Percentiles rank a stretch among this genome's conserved stretches.
phyloP scores from a whole-genome alignment of 2,797 vertebrate genomes.

The Phaenicophaeus curvirostris region DNA sequence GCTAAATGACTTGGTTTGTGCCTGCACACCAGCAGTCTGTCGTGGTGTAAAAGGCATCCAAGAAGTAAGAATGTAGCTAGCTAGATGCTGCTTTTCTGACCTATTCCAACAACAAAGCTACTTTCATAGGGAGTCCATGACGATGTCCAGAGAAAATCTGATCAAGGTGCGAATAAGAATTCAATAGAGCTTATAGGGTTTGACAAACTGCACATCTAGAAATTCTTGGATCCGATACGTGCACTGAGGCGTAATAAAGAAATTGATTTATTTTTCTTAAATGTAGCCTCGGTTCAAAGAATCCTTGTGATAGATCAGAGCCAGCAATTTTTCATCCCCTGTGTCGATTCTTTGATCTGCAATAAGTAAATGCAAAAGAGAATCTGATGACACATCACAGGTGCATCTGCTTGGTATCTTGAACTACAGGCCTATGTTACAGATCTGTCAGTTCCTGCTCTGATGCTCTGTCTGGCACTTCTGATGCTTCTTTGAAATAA shows the following conservation, averaged over 20 bases:
- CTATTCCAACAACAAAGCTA: neutral
- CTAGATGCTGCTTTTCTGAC: neutral
- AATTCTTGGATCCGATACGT: slow-evolving; percentile 16
- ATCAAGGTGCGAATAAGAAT: neutral
- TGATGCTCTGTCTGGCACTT: neutral
- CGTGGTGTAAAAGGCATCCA: neutral
- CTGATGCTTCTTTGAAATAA: neutral
- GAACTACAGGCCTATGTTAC: slow-evolving; percentile 34
- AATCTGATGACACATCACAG: slow-evolving; percentile 62
- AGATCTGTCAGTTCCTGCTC: slow-evolving; percentile 32
- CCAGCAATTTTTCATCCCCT: slow-evolving; percentile 39
- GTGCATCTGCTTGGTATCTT: slow-evolving; percentile 39
- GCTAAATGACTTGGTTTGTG: neutral
- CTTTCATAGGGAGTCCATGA: neutral
- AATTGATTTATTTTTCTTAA: neutral
- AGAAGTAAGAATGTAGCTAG: neutral
- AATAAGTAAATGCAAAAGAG: slow-evolving; percentile 54
- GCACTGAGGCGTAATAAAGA: slow-evolving; percentile 14
- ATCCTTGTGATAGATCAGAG: neutral
- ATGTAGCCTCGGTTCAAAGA: slow-evolving; percentile 53
- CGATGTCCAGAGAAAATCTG: neutral
- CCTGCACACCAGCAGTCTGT: neutral
- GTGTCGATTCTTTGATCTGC: slow-evolving; percentile 65
- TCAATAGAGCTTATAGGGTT: neutral
- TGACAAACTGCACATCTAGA: neutral